Conservation (phyloP, 1,140 invertebrate genomes). For the Halesus radiatus region DNA sequence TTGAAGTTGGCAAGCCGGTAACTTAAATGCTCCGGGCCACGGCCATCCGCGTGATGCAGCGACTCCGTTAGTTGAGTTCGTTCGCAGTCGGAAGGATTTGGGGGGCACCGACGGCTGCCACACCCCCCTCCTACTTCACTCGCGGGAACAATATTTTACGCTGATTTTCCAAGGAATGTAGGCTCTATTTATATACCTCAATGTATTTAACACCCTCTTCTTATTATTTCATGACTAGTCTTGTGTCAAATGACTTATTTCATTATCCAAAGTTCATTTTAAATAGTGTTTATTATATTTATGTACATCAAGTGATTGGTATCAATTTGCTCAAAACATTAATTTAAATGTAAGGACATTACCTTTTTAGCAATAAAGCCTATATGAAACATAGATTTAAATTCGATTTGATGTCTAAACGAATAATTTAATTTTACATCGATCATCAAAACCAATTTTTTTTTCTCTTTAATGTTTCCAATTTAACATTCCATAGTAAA, state of each 20-base stretch:
- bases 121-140: no score
- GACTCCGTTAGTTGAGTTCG: no score
- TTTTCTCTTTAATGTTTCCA: background rate
- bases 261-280: slow-evolving; percentile 30
- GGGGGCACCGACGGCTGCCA: no score
- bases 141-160: no score
- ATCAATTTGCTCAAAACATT: slow-evolving; percentile 30
- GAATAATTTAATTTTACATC: no score
- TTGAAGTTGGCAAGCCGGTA: no score
- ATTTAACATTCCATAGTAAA: background rate
- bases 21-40: no score
- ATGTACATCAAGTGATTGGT: background rate
- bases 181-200: no score
- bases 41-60: no score
- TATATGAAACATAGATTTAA: background rate
- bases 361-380: slow-evolving; percentile 9
- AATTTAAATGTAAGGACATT: background rate
- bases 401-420: background rate
- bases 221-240: background rate
- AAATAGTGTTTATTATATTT: slow-evolving; percentile 4
- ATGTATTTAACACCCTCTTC: background rate
- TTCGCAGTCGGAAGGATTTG: no score
- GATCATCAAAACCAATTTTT: background rate
- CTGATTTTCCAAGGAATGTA: no score
- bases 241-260: background rate